These are phyloP conservation scores for Mythimna ferrago DNA, from an alignment of 2,888 invertebrate genomes.

Conservation along the genomic window DNA sequence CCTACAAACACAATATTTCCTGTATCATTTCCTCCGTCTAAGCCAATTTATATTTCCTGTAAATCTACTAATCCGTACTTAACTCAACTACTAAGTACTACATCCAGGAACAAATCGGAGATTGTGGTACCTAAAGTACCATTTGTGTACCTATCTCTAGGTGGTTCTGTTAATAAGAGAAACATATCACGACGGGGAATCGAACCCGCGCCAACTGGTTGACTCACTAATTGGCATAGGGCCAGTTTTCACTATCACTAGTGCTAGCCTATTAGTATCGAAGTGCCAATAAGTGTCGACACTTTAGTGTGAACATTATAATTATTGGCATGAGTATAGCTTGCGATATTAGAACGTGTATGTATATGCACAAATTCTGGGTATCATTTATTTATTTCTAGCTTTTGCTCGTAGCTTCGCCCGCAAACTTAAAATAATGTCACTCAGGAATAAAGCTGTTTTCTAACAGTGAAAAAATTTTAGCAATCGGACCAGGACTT, in stretches of 20 bases:
- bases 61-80: conserved; percentile 19
- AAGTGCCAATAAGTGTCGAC: conserved; percentile 37
- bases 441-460: too few relatives aligned
- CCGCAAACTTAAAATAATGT: too few relatives aligned
- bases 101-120: conserved; percentile 31
- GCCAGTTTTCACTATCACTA: conserved; percentile 68
- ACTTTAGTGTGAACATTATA: conserved; percentile 15
- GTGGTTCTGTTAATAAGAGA: conserved; percentile 63
- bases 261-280: conserved; percentile 48
- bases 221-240: conserved; percentile 71
- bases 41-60: conserved; percentile 32
- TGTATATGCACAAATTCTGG: background rate
- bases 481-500: too few relatives aligned
- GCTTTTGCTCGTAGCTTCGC: too few relatives aligned
- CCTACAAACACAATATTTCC: conserved; percentile 21
- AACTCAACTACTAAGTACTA: conserved; percentile 23
- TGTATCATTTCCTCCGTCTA: conserved; percentile 36
- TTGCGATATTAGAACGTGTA: background rate
- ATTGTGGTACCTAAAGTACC: conserved; percentile 19
- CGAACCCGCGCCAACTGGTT: conserved; percentile 68
- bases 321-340: conserved; percentile 1
- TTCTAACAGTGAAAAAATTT: too few relatives aligned
- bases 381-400: background rate
- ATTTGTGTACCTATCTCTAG: conserved; percentile 27
- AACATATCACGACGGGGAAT: conserved; percentile 65